Base-by-base conservation (phyloP, 2,113 vertebrate species). In the Bolborhynchus lineola region DNA sequence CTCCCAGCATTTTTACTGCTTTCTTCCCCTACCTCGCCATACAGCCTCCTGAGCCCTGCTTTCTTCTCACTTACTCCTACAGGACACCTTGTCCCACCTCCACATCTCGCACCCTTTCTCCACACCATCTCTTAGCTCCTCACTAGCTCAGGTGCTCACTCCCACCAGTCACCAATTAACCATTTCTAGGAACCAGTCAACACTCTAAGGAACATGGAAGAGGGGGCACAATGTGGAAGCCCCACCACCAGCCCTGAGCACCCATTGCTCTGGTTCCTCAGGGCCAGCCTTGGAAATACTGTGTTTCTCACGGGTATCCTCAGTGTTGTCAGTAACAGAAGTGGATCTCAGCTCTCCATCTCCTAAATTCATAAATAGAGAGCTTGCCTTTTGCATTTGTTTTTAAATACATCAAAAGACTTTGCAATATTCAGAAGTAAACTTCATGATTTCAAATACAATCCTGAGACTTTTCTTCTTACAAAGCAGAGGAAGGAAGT, bases 141-240 rank as follows among this genome's bases (percentile, higher is more conserved):
- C 9, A 4, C 21, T 1, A n/a, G 15, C 24, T 77, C 37, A 41
- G 41, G 16, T 26, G 42, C 12, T 55, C 24, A 29, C 12, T 49
- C 28, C 42, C 3, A 0, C 26, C 35, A 69, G 35, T 15, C 49
- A 67, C 16, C 17, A 21, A 24, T 5, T 28, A 42, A 15, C 0
- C 1, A 6, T 59, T 49, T n/a, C 46, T 3, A 17, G 28, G 18
- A 15, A 77, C 31, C 4, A 10, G 10, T 11, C 46, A 59, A 24
- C 14, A 19, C 15, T 59, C 24, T 3, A 42, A 11, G 33, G 33
- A 57, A 57, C 26, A 17, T 15, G 13, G 47, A 52, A 85, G 17
- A 86, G 6, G 10, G 16, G 14, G 24, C 8, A 16, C 52, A 57
- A 44, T 0, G 1, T 1, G 0, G 35, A 62, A 25, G 28, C 18